These are phyloP conservation scores for Argynnis bischoffii DNA, from an alignment of 2,888 invertebrate genomes.

Conservation along the genomic window DNA sequence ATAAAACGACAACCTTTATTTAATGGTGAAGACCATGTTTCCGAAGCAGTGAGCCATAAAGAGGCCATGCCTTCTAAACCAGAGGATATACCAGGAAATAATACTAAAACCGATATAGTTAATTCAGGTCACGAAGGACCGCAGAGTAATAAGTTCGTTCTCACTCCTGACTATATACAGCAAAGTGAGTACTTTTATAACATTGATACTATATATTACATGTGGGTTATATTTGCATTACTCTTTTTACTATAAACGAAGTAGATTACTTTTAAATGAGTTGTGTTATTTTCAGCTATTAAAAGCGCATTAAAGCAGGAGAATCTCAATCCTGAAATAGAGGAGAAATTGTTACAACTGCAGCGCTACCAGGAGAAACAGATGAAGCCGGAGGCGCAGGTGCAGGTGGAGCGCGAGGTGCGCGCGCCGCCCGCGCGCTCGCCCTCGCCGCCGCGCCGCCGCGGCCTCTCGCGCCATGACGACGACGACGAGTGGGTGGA, in stretches of 20 bases:
- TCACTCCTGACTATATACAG: conserved; percentile 96
- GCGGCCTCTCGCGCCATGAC: conserved; percentile 59
- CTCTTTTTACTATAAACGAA: background rate
- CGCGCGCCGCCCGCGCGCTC: conserved; percentile 48
- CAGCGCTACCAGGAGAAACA: conserved; percentile 92
- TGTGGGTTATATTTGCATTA: background rate
- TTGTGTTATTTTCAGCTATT: conserved; percentile 84
- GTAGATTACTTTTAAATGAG: background rate
- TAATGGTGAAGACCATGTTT: conserved; percentile 74
- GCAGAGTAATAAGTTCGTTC: conserved; percentile 86
- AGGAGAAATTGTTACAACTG: conserved; percentile 93
- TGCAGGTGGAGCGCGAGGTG: conserved; percentile 71
- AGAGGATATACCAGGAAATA: conserved; percentile 68
- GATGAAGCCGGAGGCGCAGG: conserved; percentile 83
- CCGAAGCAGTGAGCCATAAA: conserved; percentile 65
- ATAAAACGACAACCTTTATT: conserved; percentile 64
- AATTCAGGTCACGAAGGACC: conserved; percentile 58
- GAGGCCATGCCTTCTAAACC: conserved; percentile 69
- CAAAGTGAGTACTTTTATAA: conserved; percentile 87
- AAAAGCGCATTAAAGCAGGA: conserved; percentile 95
- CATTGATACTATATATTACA: no score
- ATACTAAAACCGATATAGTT: conserved; percentile 68
- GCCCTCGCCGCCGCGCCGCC: conserved; percentile 59
- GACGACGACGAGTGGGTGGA: conserved; percentile 77
- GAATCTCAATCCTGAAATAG: conserved; percentile 95